A percentile compares a stretch with the other conserved stretches of the same genome.
Evolutionary conservation across 2,888 invertebrate species (phyloP).

Genomic region (Tetrapedia diversipes): DNA sequence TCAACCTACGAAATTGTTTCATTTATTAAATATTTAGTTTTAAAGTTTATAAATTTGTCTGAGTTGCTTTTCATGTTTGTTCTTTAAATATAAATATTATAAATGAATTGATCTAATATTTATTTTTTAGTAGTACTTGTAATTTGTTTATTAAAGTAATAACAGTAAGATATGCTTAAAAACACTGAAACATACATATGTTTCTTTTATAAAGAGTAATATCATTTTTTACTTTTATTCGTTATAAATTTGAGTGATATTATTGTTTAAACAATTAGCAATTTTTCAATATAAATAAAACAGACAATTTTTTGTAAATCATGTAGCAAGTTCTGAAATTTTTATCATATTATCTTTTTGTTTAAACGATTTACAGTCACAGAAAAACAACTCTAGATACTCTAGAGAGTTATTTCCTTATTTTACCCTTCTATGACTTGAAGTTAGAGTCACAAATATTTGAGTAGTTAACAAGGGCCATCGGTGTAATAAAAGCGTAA

Average conservation of each 20-base stretch:
- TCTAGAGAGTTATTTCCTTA: conserved; percentile 13
- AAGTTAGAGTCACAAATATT: conserved; percentile 18
- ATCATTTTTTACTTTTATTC: conserved; percentile 3
- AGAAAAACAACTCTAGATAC: conserved; percentile 39
- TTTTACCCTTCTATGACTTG: conserved; percentile 22
- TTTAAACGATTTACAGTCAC: conserved; percentile 12
- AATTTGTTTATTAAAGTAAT: conserved; percentile 5
- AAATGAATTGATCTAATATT: conserved; percentile 18
- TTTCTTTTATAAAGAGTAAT: not conserved
- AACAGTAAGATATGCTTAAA: conserved; percentile 8
- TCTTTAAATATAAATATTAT: conserved; percentile 4
- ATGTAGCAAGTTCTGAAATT: not conserved
- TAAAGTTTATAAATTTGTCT: conserved; percentile 17
- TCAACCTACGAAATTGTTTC: conserved; percentile 25
- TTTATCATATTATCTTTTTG: not conserved
- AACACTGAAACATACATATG: conserved; percentile 2
- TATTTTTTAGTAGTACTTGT: not conserved
- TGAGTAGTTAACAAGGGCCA: conserved; percentile 39
- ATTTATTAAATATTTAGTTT: conserved; percentile 25
- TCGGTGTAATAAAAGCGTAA: conserved; percentile 30
- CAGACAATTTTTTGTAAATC: not conserved
- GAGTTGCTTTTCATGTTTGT: conserved; percentile 33
- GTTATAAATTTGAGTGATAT: conserved; percentile 1
- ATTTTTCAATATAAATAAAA: conserved; percentile 6
- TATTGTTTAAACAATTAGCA: not conserved